Evolutionary conservation across 1,140 invertebrate genomes (phyloP), one percentile per base, ranked within the genome.

Genomic region (Apis florea): DNA sequence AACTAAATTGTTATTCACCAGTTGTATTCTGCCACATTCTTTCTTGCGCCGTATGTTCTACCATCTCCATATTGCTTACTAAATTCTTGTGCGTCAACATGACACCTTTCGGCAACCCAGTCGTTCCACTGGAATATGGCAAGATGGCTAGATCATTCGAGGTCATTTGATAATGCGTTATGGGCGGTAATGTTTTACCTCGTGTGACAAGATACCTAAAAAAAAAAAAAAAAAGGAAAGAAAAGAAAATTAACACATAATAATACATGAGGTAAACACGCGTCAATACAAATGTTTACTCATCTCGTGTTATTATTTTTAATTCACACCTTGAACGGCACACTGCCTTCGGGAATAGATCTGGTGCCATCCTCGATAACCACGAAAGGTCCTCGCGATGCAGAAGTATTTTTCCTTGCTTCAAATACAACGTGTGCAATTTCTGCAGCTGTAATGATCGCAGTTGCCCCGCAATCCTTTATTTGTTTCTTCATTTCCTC

Each of bases 71-170:
- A 89, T 96, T 96, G 6, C 95, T 93, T 13, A 97, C 92, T 8
- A 98, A 89, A 94, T 97, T 98, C 63, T 90, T 93, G 89, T 98
- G 97, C 0, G 97, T 97, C 26, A 98, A 93, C 94, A 97, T 96
- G 0, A 98, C 98, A 19, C 98, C 98, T 94, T 99, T 99, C 0
- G 98, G 98, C 70, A 97, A 90, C 68, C 98, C 97, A 53, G 98
- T 99, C 0, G 98, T 98, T 10, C 98, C 98, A 93, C 97, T 98
- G 1, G 97, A 97, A 90, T 96, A 96, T 1, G 96, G 96, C 79
- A 97, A 91, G 31, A 95, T 80, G 4, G 94, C 95, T 2, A 95
- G 53, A 83, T 96, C 94, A 49, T 95, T 91, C 0, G 85, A 71
- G 17, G 90, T 92, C 58, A 83, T 63, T 6, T 61, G 15, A 9